Percentiles rank a stretch among this genome's conserved stretches.
Evolutionary conservation across 2,888 invertebrate genomes (phyloP).

Genomic region (Hemithea aestivaria): DNA sequence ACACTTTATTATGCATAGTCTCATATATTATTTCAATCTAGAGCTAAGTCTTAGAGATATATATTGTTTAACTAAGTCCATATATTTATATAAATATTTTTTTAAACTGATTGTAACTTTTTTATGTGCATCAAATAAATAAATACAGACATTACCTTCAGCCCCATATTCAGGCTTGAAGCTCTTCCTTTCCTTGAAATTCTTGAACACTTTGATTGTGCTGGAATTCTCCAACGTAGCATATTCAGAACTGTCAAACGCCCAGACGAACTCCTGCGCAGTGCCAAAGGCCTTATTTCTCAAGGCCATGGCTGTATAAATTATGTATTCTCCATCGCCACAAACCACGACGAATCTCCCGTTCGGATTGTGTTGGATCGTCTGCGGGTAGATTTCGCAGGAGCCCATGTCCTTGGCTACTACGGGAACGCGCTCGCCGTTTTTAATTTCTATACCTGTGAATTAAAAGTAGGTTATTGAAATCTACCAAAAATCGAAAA

Average conservation of each 20-base stretch:
- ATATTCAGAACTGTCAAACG: constrained; percentile 95
- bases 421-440: constrained; percentile 95
- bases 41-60: no score
- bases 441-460: constrained; percentile 84
- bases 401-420: constrained; percentile 99
- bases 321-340: constrained; percentile 99
- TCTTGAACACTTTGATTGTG: constrained; percentile 96
- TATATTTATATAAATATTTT: no score
- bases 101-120: no score
- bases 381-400: constrained; percentile 99
- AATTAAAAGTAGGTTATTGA: no score
- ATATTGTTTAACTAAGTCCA: no score
- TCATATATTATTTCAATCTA: no score
- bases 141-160: no score
- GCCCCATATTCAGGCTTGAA: constrained; percentile 98
- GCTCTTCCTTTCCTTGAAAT: constrained; percentile 97
- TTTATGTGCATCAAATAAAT: no score
- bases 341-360: constrained; percentile 96
- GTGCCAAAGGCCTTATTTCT: constrained; percentile 99
- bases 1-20: no score
- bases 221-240: constrained; percentile 93
- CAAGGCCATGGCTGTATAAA: constrained; percentile 99
- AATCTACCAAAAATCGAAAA: no score
- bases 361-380: constrained; percentile 98
- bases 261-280: constrained; percentile 99